Evolutionary conservation across 1,140 invertebrate species (phyloP).

Genomic region (Penaeus indicus): DNA sequence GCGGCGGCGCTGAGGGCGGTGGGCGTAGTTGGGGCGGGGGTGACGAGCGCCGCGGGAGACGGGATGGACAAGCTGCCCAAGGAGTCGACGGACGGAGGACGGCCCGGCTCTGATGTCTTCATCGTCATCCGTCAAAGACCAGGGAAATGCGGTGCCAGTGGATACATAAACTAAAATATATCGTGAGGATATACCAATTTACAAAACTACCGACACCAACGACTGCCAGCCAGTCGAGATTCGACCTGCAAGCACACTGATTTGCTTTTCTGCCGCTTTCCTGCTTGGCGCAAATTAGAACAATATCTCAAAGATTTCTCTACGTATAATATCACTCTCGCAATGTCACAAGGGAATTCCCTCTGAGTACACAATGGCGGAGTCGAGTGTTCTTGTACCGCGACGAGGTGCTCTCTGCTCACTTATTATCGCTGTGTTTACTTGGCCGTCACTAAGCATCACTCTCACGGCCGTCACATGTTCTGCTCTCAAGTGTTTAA

Average conservation of each 20-base stretch:
- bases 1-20: background rate
- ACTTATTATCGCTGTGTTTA: no score
- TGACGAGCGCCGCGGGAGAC: slow-evolving; percentile 68
- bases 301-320: no score
- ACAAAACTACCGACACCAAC: background rate
- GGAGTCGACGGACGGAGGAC: slow-evolving; percentile 62
- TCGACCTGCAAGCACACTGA: background rate
- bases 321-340: background rate
- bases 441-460: slow-evolving; percentile 26
- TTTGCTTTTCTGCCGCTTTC: background rate
- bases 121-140: slow-evolving; percentile 24
- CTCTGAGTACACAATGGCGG: background rate
- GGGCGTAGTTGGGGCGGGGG: slow-evolving; percentile 68
- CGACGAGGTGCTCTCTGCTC: background rate
- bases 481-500: slow-evolving; percentile 57
- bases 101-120: slow-evolving; percentile 54
- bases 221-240: background rate
- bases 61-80: slow-evolving; percentile 65
- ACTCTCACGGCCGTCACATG: slow-evolving; percentile 50
- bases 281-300: background rate
- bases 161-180: background rate
- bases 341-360: background rate
- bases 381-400: background rate
- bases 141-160: background rate
- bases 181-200: background rate